Percentiles rank a stretch among this genome's conserved stretches.
Evolutionary conservation across 1,140 invertebrate species (phyloP).

Genomic region (Penaeus vannamei): DNA sequence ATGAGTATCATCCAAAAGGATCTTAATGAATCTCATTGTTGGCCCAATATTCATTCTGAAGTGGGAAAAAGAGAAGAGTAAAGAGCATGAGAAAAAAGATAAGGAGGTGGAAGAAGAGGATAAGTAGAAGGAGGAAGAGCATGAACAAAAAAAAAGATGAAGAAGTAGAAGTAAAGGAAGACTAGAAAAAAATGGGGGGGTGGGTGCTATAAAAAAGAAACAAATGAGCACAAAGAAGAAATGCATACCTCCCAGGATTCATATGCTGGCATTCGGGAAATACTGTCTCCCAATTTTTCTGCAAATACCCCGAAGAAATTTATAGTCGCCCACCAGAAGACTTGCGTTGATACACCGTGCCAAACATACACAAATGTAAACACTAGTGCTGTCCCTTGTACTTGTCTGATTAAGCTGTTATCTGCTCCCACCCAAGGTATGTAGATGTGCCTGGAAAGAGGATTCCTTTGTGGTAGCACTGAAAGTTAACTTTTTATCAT

Average conservation of each 20-base stretch:
- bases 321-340: conserved; percentile 87
- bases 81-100: no score
- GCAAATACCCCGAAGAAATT: conserved; percentile 85
- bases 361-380: conserved; percentile 91
- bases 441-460: conserved; percentile 86
- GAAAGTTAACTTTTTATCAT: conserved; percentile 1
- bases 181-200: no score
- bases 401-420: conserved; percentile 75
- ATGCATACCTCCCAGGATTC: conserved; percentile 66
- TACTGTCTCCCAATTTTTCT: conserved; percentile 77
- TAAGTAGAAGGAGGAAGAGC: no score
- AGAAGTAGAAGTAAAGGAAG: no score
- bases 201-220: background rate
- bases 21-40: no score
- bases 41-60: no score
- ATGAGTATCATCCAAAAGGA: no score
- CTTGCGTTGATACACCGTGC: conserved; percentile 86
- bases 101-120: no score
- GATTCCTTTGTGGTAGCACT: conserved; percentile 48
- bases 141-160: no score
- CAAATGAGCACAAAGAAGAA: conserved; percentile 43
- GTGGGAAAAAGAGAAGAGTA: no score
- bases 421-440: conserved; percentile 77
- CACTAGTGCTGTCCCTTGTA: conserved; percentile 83
- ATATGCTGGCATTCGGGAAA: conserved; percentile 70